Evolutionary conservation across 2,888 invertebrate species (phyloP).

Genomic region (Epicampocera succincta): DNA sequence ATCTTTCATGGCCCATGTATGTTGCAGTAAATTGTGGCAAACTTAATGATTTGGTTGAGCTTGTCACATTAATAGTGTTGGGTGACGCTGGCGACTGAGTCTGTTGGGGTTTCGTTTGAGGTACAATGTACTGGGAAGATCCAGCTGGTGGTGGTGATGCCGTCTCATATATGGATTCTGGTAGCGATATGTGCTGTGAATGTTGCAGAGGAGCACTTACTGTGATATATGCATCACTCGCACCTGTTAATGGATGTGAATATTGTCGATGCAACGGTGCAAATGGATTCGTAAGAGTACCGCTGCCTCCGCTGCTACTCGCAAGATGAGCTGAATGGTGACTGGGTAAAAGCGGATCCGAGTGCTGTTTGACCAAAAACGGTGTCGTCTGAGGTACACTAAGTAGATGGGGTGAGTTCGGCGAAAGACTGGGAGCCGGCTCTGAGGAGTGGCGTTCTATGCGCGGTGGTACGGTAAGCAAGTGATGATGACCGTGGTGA

Average conservation of each 20-base stretch:
- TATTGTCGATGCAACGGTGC: conserved; percentile 82
- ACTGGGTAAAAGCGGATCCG: conserved; percentile 85
- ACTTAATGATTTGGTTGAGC: conserved; percentile 70
- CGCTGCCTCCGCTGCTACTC: conserved; percentile 73
- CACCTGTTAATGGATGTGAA: conserved; percentile 82
- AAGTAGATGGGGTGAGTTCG: conserved; percentile 84
- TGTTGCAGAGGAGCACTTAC: conserved; percentile 75
- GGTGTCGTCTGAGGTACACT: conserved; percentile 83
- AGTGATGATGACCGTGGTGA: conserved; percentile 74
- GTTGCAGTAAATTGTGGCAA: conserved; percentile 77
- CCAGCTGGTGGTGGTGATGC: conserved; percentile 78
- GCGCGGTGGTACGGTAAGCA: conserved; percentile 83
- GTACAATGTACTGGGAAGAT: conserved; percentile 78
- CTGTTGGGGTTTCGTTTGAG: conserved; percentile 68
- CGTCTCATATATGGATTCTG: conserved; percentile 79
- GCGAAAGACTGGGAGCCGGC: conserved; percentile 83
- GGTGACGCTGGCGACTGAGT: conserved; percentile 42
- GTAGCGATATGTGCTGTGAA: conserved; percentile 80
- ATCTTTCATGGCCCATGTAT: conserved; percentile 73
- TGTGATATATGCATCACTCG: conserved; percentile 62
- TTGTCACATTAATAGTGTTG: conserved; percentile 40
- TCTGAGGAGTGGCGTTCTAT: conserved; percentile 85
- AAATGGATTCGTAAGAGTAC: conserved; percentile 74
- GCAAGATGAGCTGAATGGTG: conserved; percentile 81
- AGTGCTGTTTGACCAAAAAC: conserved; percentile 86